These are phyloP conservation scores for Pipistrellus pygmaeus DNA, from an alignment of 2,797 vertebrate species.

Conservation along the genomic window DNA sequence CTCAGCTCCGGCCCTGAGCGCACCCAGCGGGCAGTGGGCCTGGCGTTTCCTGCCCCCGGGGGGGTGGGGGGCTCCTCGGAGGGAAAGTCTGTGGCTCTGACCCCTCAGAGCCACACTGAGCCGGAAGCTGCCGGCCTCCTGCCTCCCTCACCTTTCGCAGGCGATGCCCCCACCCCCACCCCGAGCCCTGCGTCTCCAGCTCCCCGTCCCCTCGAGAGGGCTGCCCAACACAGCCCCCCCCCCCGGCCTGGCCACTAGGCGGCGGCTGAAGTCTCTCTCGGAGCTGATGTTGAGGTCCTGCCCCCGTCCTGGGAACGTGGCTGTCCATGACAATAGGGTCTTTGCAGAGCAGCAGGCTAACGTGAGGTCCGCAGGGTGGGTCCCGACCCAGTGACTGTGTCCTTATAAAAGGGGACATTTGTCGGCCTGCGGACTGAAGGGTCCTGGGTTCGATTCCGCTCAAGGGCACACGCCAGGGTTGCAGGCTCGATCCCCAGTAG, in stretches of 20 bases:
- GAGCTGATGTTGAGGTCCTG: not conserved
- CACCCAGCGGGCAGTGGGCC: not conserved
- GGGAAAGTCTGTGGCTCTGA: not conserved
- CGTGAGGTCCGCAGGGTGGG: not conserved
- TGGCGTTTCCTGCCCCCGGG: not conserved
- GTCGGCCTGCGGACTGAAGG: no score
- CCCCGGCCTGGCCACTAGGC: accelerated
- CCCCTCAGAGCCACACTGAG: not conserved
- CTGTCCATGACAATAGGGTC: not conserved
- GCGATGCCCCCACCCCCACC: no score
- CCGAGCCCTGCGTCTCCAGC: not conserved
- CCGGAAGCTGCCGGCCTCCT: not conserved
- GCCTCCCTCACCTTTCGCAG: no score
- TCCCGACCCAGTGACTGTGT: not conserved
- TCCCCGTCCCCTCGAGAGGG: not conserved
- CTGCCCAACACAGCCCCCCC: no score
- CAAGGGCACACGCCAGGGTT: no score
- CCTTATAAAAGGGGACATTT: not conserved
- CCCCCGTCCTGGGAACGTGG: not conserved
- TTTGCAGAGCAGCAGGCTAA: not conserved
- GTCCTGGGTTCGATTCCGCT: no score
- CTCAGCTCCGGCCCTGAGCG: no score
- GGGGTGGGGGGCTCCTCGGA: not conserved
- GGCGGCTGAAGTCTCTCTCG: accelerated
- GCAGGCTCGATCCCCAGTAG: no score